Evolutionary conservation across 2,797 vertebrate genomes (phyloP).

Genomic region (Trachurus trachurus): DNA sequence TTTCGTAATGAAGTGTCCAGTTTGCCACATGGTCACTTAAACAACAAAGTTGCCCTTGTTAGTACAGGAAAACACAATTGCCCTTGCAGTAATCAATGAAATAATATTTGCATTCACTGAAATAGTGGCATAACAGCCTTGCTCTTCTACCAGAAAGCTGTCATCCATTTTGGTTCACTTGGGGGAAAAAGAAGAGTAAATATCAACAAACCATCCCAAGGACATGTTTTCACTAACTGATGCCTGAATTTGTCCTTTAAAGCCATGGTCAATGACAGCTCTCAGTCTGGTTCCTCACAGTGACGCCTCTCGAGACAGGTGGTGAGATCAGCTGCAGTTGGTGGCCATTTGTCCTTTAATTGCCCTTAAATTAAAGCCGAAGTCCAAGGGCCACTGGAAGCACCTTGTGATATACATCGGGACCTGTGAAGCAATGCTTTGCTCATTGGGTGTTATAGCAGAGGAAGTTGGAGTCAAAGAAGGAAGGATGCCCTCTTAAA

Average conservation of each 20-base stretch:
- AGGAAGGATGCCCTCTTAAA: slow-evolving; percentile 96
- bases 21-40: background rate
- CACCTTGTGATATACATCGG: slow-evolving; percentile 31
- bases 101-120: slow-evolving; percentile 57
- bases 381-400: slow-evolving; percentile 58
- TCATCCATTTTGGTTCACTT: slow-evolving; percentile 42
- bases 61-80: slow-evolving; percentile 47
- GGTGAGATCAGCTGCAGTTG: slow-evolving; percentile 48
- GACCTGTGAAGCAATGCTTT: slow-evolving; percentile 54
- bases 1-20: too few species aligned
- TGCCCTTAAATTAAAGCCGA: slow-evolving; percentile 51
- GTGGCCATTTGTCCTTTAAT: slow-evolving; percentile 72
- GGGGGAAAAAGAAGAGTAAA: slow-evolving; percentile 37
- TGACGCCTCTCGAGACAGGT: slow-evolving; percentile 43
- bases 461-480: slow-evolving; percentile 90
- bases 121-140: slow-evolving; percentile 44
- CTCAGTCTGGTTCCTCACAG: slow-evolving; percentile 14
- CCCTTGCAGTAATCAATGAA: slow-evolving; percentile 56
- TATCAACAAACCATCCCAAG: slow-evolving; percentile 59
- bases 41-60: slow-evolving; percentile 29
- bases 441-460: slow-evolving; percentile 80
- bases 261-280: slow-evolving; percentile 66
- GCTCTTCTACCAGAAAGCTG: slow-evolving; percentile 38
- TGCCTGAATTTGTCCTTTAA: slow-evolving; percentile 42
- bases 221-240: slow-evolving; percentile 37